Conservation (phyloP, 2,888 invertebrate genomes). For the Keiferia lycopersicella region DNA sequence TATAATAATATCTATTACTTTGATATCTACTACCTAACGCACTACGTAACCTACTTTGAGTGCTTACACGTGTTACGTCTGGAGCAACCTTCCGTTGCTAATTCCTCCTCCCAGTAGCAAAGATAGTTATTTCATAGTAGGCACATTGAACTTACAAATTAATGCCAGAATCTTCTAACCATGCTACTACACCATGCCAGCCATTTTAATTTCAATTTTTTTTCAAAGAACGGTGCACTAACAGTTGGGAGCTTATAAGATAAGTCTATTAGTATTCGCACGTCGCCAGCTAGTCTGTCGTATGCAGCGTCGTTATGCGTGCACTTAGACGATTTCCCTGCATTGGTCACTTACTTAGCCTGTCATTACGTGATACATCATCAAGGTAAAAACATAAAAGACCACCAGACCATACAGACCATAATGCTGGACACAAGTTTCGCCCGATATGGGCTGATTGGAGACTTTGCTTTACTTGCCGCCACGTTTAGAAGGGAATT, state of each 20-base stretch:
- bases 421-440: no score
- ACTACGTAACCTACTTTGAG: not conserved
- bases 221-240: no score
- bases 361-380: slow-evolving; percentile 7
- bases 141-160: not conserved
- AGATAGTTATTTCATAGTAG: not conserved
- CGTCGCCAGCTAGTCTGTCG: slow-evolving; percentile 46
- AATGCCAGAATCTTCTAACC: no score
- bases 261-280: slow-evolving; percentile 46
- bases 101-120: not conserved
- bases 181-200: no score
- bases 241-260: not conserved
- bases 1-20: no score
- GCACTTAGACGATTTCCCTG: slow-evolving; percentile 60
- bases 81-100: not conserved
- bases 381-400: not conserved
- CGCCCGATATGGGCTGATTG: no score
- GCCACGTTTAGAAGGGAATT: no score
- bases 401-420: no score
- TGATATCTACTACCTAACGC: not conserved
- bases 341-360: slow-evolving; percentile 9
- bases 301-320: slow-evolving; percentile 42
- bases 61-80: not conserved
- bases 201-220: no score
- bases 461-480: no score